These are phyloP conservation scores for Drosophila repleta DNA, from an alignment of 1,140 invertebrate genomes.

Conservation along the genomic window DNA sequence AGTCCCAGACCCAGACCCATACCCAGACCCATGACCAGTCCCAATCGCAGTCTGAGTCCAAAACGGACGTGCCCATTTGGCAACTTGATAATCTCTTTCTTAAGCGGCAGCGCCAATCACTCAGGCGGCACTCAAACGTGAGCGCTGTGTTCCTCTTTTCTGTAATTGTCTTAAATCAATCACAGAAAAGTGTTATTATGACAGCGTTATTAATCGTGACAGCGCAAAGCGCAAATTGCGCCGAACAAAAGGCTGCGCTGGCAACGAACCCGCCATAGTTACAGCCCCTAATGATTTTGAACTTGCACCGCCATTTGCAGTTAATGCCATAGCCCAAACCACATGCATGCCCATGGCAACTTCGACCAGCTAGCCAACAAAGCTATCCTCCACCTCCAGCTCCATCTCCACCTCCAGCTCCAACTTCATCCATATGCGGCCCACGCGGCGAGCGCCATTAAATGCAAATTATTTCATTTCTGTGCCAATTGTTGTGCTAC, in stretches of 20 bases:
- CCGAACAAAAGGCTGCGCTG: conserved; percentile 43
- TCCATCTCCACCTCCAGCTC: conserved; percentile 4
- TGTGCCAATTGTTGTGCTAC: conserved; percentile 82
- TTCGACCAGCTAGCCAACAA: neutral
- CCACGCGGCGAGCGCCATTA: conserved; percentile 73
- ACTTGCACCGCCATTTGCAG: conserved; percentile 76
- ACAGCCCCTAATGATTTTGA: conserved; percentile 72
- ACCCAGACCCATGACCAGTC: no score
- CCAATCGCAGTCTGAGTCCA: conserved; percentile 32
- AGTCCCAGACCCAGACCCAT: no score
- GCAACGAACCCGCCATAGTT: conserved; percentile 36
- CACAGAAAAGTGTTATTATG: conserved; percentile 83
- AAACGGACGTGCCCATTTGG: conserved; percentile 77
- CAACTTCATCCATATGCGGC: conserved; percentile 29
- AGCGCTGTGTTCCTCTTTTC: conserved; percentile 80
- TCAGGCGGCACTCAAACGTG: conserved; percentile 72
- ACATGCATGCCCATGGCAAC: conserved; percentile 37
- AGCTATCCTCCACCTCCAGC: neutral
- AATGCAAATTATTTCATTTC: conserved; percentile 83
- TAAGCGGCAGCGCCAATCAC: conserved; percentile 79
- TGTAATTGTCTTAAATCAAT: conserved; percentile 83
- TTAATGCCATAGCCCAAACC: conserved; percentile 56
- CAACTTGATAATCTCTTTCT: conserved; percentile 82
- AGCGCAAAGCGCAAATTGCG: conserved; percentile 68
- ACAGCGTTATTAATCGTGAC: conserved; percentile 83